Evolutionary conservation across 2,113 vertebrate species (phyloP), one percentile per base, ranked within the genome.

Genomic region (Uropsilus gracilis): DNA sequence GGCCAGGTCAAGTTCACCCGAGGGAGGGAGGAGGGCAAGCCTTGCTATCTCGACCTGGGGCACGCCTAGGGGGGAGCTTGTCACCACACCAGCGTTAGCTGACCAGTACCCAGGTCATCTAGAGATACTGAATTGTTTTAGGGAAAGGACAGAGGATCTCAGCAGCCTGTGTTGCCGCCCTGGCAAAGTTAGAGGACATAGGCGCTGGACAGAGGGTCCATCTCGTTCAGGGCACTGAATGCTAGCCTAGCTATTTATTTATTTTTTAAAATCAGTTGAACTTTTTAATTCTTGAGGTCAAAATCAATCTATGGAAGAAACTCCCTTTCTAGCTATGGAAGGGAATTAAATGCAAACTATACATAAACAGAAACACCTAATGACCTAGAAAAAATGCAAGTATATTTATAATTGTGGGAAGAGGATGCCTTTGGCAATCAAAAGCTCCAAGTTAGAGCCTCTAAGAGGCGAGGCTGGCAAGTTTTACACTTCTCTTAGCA

Each of bases 181-280:
- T 18, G 44, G 48, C 57, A 32, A 72, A 20, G 0, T 0, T 9
- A 53, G 46, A 14, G 3, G 18, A 3, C 0, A 0, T 17, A 22
- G 22, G 13, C 7, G 13, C 7, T 48, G 11, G 2, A 2, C 2
- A 20, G 6, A 42, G 46, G 28, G 8, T 42, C 71, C 37, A 17
- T 24, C 2, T 57, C 42, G 7, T 5, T 57, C 22, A 39, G 64
- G 73, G 61, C 2, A 10, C 59, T 6, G 8, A 26, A n/a, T n/a
- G n/a, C n/a, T 37, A 46, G 61, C 28, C 13, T 39, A 28, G 14
- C 28, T 16, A 22, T 30, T 61, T 76, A 26, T 37, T 44, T 30
- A 3, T 5, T 24, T 13, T 11, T 55, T 55, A 66, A 68, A 30
- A 8, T 16, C 7, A 69, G 20, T 18, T 66, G 26, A 17, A 59